These are phyloP conservation scores for Eristalis pertinax DNA, from an alignment of 2,888 invertebrate species.

Conservation along the genomic window DNA sequence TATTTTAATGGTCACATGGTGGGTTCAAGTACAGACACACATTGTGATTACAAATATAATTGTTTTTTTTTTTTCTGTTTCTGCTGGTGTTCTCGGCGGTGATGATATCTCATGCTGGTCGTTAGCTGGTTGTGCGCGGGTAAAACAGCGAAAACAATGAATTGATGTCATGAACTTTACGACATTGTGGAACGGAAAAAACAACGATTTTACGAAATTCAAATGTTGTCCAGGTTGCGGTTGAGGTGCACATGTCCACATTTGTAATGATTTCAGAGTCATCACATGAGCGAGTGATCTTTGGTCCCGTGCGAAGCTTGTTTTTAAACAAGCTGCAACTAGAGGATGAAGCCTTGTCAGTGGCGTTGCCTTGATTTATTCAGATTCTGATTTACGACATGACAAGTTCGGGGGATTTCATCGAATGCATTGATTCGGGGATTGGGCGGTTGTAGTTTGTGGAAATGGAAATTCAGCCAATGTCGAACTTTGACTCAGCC, in stretches of 20 bases:
- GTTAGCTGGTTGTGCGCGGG: slow-evolving; percentile 10
- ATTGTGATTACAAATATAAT: slow-evolving; percentile 26
- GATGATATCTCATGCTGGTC: neutral
- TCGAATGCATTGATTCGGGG: neutral
- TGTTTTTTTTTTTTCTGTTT: slow-evolving; percentile 2
- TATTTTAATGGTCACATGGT: slow-evolving; percentile 45
- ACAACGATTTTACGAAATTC: slow-evolving; percentile 1
- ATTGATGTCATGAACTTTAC: slow-evolving; percentile 42
- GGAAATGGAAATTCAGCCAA: too few species aligned
- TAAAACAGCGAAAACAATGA: neutral
- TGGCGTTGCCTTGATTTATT: neutral
- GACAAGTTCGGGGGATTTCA: neutral
- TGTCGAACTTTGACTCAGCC: too few species aligned
- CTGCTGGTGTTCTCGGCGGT: neutral
- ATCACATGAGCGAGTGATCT: neutral
- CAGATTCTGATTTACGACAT: neutral
- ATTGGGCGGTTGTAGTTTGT: neutral
- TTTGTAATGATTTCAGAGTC: neutral
- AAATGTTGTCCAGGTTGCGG: slow-evolving; percentile 12
- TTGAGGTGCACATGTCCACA: neutral
- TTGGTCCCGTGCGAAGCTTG: neutral
- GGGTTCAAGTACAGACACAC: slow-evolving; percentile 53
- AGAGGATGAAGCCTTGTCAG: neutral
- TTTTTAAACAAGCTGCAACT: neutral
- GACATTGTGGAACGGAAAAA: slow-evolving; percentile 7